A percentile compares a stretch with the other conserved stretches of the same genome.
Conservation (phyloP, 2,888 invertebrate species). For the Operophtera brumata region DNA sequence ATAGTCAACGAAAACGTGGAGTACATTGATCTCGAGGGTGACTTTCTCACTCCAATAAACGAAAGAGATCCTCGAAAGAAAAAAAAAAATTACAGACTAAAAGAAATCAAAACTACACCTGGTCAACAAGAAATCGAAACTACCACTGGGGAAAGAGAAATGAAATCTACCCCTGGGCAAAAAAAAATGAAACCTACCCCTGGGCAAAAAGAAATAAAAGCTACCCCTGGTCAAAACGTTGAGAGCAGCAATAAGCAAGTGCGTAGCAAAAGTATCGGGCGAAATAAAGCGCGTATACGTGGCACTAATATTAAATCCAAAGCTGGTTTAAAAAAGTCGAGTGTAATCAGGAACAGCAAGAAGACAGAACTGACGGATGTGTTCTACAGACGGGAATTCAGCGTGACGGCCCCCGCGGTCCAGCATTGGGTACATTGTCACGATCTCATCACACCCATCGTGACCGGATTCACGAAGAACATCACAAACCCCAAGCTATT, state of each 20-base stretch:
- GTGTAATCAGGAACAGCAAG: no score
- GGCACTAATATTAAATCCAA: no score
- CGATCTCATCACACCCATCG: slow-evolving; percentile 45
- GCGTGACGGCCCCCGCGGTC: slow-evolving; percentile 20
- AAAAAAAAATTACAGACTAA: slow-evolving; percentile 27
- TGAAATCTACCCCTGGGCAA: no score
- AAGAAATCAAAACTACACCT: slow-evolving; percentile 24
- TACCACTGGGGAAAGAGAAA: not conserved
- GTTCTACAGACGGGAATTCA: slow-evolving; percentile 36
- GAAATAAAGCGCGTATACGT: no score
- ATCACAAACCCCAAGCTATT: slow-evolving; percentile 20
- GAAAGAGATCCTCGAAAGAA: slow-evolving; percentile 36
- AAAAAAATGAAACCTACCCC: no score
- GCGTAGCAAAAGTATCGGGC: no score
- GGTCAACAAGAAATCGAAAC: not conserved
- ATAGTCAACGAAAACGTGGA: slow-evolving; percentile 25
- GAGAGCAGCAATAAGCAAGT: no score
- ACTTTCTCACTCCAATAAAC: slow-evolving; percentile 37
- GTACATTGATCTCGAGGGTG: slow-evolving; percentile 28
- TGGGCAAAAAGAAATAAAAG: no score
- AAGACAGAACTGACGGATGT: slow-evolving; percentile 22
- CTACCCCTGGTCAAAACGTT: no score
- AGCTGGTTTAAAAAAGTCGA: no score
- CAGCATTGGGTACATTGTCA: slow-evolving; percentile 45
- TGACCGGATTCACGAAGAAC: slow-evolving; percentile 42